Evolutionary conservation across 2,113 vertebrate genomes (phyloP).

Genomic region (Malaclemys terrapin): DNA sequence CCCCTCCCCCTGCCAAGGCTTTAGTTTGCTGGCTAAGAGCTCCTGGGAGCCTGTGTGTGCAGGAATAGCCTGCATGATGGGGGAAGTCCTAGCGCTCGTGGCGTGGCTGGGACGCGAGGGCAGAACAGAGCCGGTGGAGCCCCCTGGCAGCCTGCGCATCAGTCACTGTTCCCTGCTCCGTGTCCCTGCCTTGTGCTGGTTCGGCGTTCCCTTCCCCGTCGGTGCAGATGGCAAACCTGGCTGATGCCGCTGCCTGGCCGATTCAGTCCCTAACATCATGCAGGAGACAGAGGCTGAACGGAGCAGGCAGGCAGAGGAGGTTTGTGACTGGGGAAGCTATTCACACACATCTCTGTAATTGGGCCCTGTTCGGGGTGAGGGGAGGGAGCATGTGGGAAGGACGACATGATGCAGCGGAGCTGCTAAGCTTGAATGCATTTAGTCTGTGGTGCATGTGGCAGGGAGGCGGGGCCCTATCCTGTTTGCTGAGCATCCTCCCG

Average conservation of each 20-base stretch:
- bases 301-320: fast-evolving
- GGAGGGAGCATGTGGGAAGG: too few species aligned
- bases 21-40: not conserved
- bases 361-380: not conserved
- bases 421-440: too few species aligned
- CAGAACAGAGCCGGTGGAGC: not conserved
- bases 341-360: not conserved
- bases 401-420: fast-evolving
- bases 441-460: too few species aligned
- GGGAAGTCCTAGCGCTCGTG: not conserved
- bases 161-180: not conserved
- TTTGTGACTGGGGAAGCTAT: not conserved
- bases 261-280: not conserved
- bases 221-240: not conserved
- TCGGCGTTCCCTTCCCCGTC: not conserved
- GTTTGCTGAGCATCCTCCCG: too few species aligned
- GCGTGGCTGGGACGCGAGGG: not conserved
- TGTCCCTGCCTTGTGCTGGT: not conserved
- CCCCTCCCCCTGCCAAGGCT: not conserved
- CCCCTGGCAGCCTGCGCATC: not conserved
- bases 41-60: not conserved
- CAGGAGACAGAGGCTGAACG: not conserved
- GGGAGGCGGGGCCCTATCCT: too few species aligned
- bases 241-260: not conserved
- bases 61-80: not conserved